Percentiles rank a stretch among this genome's conserved stretches.
These are phyloP conservation scores for Sabatieria punctata DNA, from an alignment of 2,888 invertebrate genomes.

Conservation along the genomic window DNA sequence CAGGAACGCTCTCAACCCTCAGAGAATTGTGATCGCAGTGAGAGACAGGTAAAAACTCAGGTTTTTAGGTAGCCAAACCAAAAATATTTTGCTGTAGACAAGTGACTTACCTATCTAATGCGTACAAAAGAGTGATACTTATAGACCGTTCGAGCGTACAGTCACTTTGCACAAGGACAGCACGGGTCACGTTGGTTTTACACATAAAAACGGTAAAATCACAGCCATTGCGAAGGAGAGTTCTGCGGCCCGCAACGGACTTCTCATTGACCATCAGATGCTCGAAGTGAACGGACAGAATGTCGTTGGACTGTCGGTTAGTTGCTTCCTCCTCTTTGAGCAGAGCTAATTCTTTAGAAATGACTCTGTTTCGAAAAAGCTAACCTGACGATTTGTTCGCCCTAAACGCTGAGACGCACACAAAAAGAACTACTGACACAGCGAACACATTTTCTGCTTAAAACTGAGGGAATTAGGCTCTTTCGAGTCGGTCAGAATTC, in stretches of 20 bases:
- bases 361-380: too few relatives aligned
- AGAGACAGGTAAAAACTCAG: conserved; percentile 53
- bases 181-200: conserved; percentile 62
- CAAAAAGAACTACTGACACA: too few relatives aligned
- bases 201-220: conserved; percentile 70
- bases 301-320: conserved; percentile 65
- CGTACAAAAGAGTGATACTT: conserved; percentile 5
- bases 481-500: too few relatives aligned
- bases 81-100: too few relatives aligned
- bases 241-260: conserved; percentile 73
- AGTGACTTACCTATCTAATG: neutral
- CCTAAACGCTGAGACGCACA: too few relatives aligned
- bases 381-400: too few relatives aligned
- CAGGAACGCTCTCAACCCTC: conserved; percentile 52
- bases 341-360: too few relatives aligned
- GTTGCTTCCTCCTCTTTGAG: too few relatives aligned
- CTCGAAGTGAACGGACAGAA: conserved; percentile 71
- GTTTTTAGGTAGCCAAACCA: too few relatives aligned
- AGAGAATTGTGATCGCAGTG: conserved; percentile 55
- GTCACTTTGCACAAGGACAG: conserved; percentile 80
- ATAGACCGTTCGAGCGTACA: conserved; percentile 72
- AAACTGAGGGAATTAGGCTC: too few relatives aligned
- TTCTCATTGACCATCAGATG: conserved; percentile 70
- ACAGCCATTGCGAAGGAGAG: conserved; percentile 62
- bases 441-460: too few relatives aligned